Evolutionary conservation across 1,140 invertebrate species (phyloP).

Genomic region (Drosophila auraria): DNA sequence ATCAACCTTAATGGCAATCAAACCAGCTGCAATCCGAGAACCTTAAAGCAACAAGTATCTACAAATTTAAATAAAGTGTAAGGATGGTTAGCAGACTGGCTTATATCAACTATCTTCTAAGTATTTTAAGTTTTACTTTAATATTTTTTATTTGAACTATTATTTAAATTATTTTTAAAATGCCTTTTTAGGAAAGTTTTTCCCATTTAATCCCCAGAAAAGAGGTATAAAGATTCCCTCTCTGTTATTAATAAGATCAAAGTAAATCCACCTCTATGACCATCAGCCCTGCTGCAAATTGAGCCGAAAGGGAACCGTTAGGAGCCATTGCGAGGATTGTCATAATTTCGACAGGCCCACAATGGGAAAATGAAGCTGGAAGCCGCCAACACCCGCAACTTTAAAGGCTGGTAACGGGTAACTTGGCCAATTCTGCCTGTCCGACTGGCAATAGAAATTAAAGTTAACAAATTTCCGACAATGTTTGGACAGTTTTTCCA

Average conservation of each 20-base stretch:
- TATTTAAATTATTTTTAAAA: too few relatives aligned
- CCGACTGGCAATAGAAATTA: constrained; percentile 74
- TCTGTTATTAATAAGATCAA: constrained; percentile 14
- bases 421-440: constrained; percentile 42
- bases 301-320: constrained; percentile 56
- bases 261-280: constrained; percentile 34
- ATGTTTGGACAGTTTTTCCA: constrained; percentile 76
- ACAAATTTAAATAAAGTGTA: background rate
- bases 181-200: constrained; percentile 30
- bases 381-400: constrained; percentile 69
- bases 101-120: too few relatives aligned
- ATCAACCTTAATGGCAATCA: constrained; percentile 27
- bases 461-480: constrained; percentile 83
- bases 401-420: constrained; percentile 32
- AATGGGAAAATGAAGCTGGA: constrained; percentile 38
- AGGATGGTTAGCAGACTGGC: background rate
- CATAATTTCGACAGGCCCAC: constrained; percentile 75
- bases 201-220: constrained; percentile 51
- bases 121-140: too few relatives aligned
- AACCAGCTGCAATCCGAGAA: constrained; percentile 51
- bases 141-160: too few relatives aligned
- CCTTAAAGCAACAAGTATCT: background rate
- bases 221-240: constrained; percentile 53
- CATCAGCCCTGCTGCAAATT: constrained; percentile 61
- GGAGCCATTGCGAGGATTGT: constrained; percentile 67